Evolutionary conservation across 2,113 vertebrate genomes (phyloP), one percentile per base, ranked within the genome.

Genomic region (Ctenodactylus gundi): DNA sequence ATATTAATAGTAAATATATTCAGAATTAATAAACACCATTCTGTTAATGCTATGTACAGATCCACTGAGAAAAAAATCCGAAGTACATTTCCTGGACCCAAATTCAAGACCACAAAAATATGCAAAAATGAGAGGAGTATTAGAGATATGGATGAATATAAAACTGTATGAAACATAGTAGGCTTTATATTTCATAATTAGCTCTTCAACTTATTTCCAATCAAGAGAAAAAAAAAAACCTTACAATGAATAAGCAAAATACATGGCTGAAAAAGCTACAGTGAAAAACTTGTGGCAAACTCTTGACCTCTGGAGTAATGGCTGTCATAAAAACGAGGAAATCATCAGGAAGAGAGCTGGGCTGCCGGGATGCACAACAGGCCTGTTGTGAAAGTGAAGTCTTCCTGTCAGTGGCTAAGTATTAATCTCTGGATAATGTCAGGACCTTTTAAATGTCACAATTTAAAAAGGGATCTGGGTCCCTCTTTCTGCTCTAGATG

Each of bases 401-500:
- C 51, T 94, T 81, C 76, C 95, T 78, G 84, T 92, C 94, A 0
- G 25, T 95, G 96, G 92, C 85, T 34, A 62, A 76, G 60, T 89
- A 76, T 51, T 64, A 95, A 87, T 46, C 49, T 73, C 91, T 93
- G 92, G 96, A 94, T 0, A 1, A 94, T 97, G 97, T 96, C 97
- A 97, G 86, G 97, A 97, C 97, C 97, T 98, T 96, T 89, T 90
- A 98, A 98, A 98, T 98, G 97, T 98, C 98, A 98, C 62, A 65
- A 94, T 95, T 90, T 93, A 87, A 84, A 91, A 62, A 88, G 92
- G 64, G 49, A 76, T 97, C 80, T 83, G 85, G 58, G 72, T 72
- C 34, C 34, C 57, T 97, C 95, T 97, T 36, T 95, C 92, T 97
- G 12, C 51, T 96, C 91, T 90, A 31, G 75, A 90, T 96, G 77